Percentiles rank a stretch among this genome's conserved stretches.
phyloP scores from a whole-genome alignment of 2,797 vertebrate species.

The Hephaestus fuliginosus region DNA sequence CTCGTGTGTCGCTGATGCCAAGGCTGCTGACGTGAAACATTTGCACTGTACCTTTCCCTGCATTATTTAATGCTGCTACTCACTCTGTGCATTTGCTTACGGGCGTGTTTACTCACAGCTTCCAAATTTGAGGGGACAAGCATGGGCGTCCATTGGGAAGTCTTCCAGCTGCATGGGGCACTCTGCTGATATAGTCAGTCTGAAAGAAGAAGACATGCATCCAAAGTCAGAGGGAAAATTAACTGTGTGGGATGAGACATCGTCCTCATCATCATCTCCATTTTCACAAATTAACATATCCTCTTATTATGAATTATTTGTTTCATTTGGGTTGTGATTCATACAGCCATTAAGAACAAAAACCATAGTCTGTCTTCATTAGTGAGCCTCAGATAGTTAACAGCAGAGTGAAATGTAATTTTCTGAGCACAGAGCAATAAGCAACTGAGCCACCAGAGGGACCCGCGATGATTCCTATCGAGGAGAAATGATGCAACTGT shows the following conservation, averaged over 20 bases:
- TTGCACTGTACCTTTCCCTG: constrained; percentile 1
- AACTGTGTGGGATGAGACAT: constrained; percentile 13
- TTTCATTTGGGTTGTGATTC: constrained; percentile 8
- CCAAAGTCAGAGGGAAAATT: constrained; percentile 5
- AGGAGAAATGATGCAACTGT: background rate
- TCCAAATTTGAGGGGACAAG: constrained; percentile 98
- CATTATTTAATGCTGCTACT: constrained; percentile 8
- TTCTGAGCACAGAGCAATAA: constrained; percentile 38
- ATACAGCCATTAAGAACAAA: constrained; percentile 25
- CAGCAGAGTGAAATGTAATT: constrained; percentile 20
- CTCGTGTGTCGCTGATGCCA: background rate
- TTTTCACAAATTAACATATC: background rate
- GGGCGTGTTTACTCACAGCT: constrained; percentile 92
- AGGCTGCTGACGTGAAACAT: constrained; percentile 16
- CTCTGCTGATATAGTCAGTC: constrained; percentile 97
- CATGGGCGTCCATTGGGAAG: constrained; percentile 98
- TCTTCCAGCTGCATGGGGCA: constrained; percentile 99
- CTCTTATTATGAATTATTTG: constrained; percentile 14
- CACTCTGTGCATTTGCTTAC: constrained; percentile 1
- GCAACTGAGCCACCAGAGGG: constrained; percentile 43
- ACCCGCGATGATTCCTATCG: background rate
- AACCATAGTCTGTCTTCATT: constrained; percentile 33
- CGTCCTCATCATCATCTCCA: constrained; percentile 13
- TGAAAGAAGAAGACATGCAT: constrained; percentile 70
- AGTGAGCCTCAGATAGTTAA: constrained; percentile 21